Evolutionary conservation across 37 sponge, comb jelly and placozoan species (phyloP), one percentile per base, ranked within the genome.

Genomic region (Lycopodina hypogea): DNA sequence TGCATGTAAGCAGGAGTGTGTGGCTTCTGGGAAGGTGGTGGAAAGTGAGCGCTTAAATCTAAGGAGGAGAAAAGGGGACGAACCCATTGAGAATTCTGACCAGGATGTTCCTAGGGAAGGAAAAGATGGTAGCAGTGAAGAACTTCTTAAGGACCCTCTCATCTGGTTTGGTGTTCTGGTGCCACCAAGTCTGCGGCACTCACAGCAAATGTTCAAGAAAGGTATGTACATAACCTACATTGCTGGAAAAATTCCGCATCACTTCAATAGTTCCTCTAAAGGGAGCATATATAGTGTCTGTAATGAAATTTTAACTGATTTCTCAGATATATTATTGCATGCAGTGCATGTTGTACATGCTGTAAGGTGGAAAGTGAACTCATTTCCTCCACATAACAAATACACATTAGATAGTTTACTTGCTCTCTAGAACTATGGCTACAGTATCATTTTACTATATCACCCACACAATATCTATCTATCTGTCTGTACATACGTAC

Each of bases 151-250:
- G 29, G 82, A 93, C 40, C 94, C 94, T 15, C 39, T 93, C 11
- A 77, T 64, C 41, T 93, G 94, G 94, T 93, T 93, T 80, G 92
- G 92, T 6, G 66, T 90, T 11, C 60, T 93, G 65, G 85, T 87
- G 14, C 91, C 94, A 33, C 81, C 30, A 11, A 56, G 38, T 38
- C 74, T 93, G 19, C 61, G 92, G 18, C 60, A 42, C 3, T 77
- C 88, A 3, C 92, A 93, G 75, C 42, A 83, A 42, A 33, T 76
- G 63, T 93, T 93, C 29, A 77, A 76, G 18, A 32, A 87, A 80
- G 92, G 94, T 93, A 41, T 15, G 69, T 29, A 65, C 12, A 34
- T 34, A 17, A 60, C 61, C 24, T 26, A 60, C 8, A 60, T 26
- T 28, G 24, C 24, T 60, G 24, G 4, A 60, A 60, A 23, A 60